Conservation (phyloP, 2,888 invertebrate species). For the Leuctra nigra region DNA sequence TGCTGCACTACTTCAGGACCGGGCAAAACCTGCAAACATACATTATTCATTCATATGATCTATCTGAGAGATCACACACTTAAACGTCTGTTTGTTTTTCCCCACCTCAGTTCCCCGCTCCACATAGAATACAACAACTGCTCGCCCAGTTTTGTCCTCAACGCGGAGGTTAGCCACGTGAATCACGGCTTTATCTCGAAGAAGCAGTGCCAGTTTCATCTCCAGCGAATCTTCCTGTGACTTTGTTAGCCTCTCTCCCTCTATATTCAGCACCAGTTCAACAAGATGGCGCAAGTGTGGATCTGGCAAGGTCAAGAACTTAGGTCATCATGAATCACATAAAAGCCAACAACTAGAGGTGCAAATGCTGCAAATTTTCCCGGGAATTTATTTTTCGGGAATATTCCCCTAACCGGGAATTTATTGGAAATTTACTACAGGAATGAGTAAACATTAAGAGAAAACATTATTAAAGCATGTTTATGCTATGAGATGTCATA, state of each 20-base stretch:
- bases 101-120: slow-evolving; percentile 46
- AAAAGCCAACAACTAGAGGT: too few relatives aligned
- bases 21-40: slow-evolving; percentile 4
- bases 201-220: slow-evolving; percentile 70
- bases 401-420: too few relatives aligned
- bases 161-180: slow-evolving; percentile 47
- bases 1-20: slow-evolving; percentile 60
- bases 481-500: too few relatives aligned
- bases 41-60: background rate
- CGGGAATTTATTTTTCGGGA: too few relatives aligned
- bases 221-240: slow-evolving; percentile 68
- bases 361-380: too few relatives aligned
- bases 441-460: too few relatives aligned
- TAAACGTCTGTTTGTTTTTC: background rate
- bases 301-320: slow-evolving; percentile 45
- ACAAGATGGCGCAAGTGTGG: slow-evolving; percentile 67
- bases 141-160: slow-evolving; percentile 54
- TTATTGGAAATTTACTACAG: too few relatives aligned
- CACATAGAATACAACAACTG: slow-evolving; percentile 62
- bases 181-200: slow-evolving; percentile 64
- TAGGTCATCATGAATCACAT: background rate
- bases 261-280: slow-evolving; percentile 73
- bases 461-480: too few relatives aligned
- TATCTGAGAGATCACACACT: too few relatives aligned
- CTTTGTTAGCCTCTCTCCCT: slow-evolving; percentile 58